These are phyloP conservation scores for Lepisosteus oculatus DNA, from an alignment of 2,113 vertebrate species.

Conservation along the genomic window DNA sequence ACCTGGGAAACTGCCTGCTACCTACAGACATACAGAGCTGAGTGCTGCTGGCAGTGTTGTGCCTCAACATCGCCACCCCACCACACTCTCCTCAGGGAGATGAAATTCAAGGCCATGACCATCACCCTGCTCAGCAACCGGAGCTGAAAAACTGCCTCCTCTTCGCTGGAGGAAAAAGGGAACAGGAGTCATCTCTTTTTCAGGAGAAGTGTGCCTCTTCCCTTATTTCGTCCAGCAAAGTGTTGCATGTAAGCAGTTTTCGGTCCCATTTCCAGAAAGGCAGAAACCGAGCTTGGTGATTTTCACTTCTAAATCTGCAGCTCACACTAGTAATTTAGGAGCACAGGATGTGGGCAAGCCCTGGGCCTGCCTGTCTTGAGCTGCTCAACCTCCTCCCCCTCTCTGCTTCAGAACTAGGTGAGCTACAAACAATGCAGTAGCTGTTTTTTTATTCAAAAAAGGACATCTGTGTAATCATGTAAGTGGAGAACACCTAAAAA, in stretches of 20 bases:
- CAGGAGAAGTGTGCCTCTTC: too few species aligned
- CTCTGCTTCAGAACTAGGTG: neutral
- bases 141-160: too few species aligned
- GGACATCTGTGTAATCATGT: slow-evolving; percentile 27
- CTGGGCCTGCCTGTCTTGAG: neutral
- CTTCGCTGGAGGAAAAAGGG: too few species aligned
- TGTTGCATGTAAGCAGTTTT: neutral
- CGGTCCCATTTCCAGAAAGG: slow-evolving; percentile 10
- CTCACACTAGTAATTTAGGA: slow-evolving; percentile 42
- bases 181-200: too few species aligned
- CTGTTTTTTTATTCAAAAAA: slow-evolving; percentile 30
- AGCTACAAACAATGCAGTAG: slow-evolving; percentile 25
- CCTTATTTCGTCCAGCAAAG: neutral
- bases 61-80: too few species aligned
- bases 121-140: too few species aligned
- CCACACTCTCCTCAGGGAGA: too few species aligned
- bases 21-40: too few species aligned
- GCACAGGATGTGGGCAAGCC: slow-evolving; percentile 20
- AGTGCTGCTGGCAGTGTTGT: too few species aligned
- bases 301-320: slow-evolving; percentile 40
- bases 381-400: neutral
- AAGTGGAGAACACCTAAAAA: neutral
- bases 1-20: too few species aligned
- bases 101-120: too few species aligned
- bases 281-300: slow-evolving; percentile 21